phyloP scores from a whole-genome alignment of 2,113 vertebrate species.

The Leiothrix lutea region DNA sequence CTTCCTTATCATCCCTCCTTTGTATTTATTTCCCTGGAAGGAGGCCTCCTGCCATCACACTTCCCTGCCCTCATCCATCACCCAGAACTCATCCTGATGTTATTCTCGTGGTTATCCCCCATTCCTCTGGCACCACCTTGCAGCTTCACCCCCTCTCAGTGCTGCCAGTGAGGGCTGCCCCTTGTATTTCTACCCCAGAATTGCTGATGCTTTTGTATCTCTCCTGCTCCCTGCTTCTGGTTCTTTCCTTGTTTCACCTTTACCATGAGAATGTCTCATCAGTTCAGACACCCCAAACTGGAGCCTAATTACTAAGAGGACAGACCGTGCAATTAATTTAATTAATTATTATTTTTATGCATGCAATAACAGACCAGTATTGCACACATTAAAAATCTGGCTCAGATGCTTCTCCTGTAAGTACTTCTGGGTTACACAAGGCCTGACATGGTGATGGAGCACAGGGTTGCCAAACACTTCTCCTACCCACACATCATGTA shows the following conservation, averaged over 20 bases:
- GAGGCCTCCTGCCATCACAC: not conserved
- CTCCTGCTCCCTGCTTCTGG: not conserved
- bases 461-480: not conserved
- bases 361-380: not conserved
- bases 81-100: not conserved
- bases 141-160: not conserved
- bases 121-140: not conserved
- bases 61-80: conserved; percentile 35
- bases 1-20: not conserved
- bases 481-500: not conserved
- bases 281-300: not conserved
- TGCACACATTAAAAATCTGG: not conserved
- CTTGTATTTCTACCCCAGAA: accelerated
- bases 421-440: not conserved
- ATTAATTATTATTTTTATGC: not conserved
- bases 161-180: not conserved
- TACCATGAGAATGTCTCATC: not conserved
- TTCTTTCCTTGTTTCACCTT: not conserved
- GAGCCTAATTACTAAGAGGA: not conserved
- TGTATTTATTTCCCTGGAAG: conserved; percentile 10
- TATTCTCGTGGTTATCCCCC: not conserved
- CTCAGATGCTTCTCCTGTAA: not conserved
- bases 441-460: accelerated
- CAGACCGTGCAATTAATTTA: not conserved
- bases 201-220: not conserved